Conservation (phyloP, 1,140 invertebrate genomes). For the Penaeus chinensis region DNA sequence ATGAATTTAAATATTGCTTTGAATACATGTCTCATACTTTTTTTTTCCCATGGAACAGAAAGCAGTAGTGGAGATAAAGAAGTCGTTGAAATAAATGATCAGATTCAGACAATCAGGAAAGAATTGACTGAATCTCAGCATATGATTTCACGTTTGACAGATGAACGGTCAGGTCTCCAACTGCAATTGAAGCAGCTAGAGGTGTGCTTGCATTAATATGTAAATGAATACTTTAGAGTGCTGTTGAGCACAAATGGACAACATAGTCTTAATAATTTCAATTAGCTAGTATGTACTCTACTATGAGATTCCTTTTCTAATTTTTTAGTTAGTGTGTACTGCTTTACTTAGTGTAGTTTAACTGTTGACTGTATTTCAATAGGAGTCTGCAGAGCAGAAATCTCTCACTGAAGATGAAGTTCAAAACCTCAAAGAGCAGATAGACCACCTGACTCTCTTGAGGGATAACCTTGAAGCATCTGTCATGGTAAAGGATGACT, state of each 20-base stretch:
- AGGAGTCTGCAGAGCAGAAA: conserved; percentile 26
- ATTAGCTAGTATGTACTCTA: not conserved
- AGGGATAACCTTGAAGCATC: conserved; percentile 60
- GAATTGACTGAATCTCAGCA: conserved; percentile 24
- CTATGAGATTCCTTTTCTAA: not conserved
- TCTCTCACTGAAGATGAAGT: conserved; percentile 39
- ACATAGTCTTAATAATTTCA: not conserved
- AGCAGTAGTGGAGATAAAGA: not conserved
- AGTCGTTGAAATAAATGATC: not conserved
- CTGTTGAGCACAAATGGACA: not conserved
- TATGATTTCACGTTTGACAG: conserved; percentile 20
- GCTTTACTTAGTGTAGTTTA: not conserved
- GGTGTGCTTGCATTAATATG: conserved; percentile 11
- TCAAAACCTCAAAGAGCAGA: conserved; percentile 24
- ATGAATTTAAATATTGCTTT: no score
- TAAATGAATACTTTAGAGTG: not conserved
- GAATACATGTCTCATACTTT: no score
- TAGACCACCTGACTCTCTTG: conserved; percentile 53
- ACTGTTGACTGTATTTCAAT: not conserved
- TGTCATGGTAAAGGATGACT: conserved; percentile 48
- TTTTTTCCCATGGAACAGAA: not conserved
- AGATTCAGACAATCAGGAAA: not conserved
- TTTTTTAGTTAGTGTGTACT: not conserved
- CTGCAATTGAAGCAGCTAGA: conserved; percentile 33
- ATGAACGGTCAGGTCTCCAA: conserved; percentile 39